Conservation (phyloP, 2,113 vertebrate species). For the Globicephala melas region DNA sequence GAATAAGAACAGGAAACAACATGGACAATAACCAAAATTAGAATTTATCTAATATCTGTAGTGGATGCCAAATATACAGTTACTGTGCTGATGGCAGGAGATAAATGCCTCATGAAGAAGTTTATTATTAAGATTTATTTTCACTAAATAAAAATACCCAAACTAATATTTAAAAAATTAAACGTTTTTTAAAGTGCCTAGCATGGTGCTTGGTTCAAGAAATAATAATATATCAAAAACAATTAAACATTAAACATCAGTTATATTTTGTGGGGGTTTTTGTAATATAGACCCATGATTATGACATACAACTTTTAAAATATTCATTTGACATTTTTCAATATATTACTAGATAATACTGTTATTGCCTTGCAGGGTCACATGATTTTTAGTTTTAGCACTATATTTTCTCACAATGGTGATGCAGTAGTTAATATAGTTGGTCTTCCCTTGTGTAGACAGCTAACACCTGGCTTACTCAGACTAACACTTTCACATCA, state of each 20-base stretch:
- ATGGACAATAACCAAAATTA: constrained; percentile 60
- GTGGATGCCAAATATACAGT: constrained; percentile 50
- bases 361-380: constrained; percentile 55
- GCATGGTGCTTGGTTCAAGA: constrained; percentile 11
- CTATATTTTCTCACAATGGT: constrained; percentile 55
- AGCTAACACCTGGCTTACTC: constrained; percentile 81
- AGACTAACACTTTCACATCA: constrained; percentile 75
- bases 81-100: constrained; percentile 21
- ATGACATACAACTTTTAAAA: constrained; percentile 55
- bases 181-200: background rate
- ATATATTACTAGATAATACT: constrained; percentile 28
- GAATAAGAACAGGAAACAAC: constrained; percentile 60
- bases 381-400: constrained; percentile 44
- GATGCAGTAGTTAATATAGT: constrained; percentile 67
- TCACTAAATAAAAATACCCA: constrained; percentile 47
- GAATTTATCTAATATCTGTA: constrained; percentile 68
- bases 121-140: constrained; percentile 58
- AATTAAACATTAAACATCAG: background rate
- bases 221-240: constrained; percentile 21
- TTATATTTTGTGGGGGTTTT: background rate
- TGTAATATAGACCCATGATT: background rate
- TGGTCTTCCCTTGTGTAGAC: constrained; percentile 59
- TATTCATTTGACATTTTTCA: constrained; percentile 60
- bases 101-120: constrained; percentile 63
- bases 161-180: constrained; percentile 31